phyloP scores from a whole-genome alignment of 2,113 vertebrate genomes.

The Thamnophis sirtalis region DNA sequence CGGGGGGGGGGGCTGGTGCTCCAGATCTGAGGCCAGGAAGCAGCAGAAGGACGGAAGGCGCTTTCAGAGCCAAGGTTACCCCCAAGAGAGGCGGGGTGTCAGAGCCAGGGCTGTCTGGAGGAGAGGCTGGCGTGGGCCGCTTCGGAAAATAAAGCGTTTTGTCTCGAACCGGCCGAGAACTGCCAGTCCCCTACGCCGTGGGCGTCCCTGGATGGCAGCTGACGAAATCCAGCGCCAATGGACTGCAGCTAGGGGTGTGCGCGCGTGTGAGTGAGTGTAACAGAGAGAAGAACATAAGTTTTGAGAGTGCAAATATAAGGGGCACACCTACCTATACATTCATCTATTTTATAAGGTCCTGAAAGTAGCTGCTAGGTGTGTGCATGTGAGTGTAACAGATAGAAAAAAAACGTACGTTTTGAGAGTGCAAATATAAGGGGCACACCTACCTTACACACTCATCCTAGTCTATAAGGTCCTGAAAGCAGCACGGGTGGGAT shows the following conservation, averaged over 20 bases:
- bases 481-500: neutral
- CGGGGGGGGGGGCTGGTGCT: neutral
- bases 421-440: neutral
- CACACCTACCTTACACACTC: neutral
- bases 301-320: neutral
- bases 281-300: neutral
- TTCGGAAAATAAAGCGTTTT: neutral
- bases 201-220: neutral
- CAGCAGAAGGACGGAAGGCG: neutral
- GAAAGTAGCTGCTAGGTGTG: neutral
- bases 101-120: neutral
- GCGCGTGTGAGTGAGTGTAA: neutral
- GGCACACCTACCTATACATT: neutral
- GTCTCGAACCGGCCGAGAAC: neutral
- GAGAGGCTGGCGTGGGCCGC: neutral
- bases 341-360: neutral
- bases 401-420: neutral
- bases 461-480: neutral
- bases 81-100: neutral
- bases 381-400: neutral
- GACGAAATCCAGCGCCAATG: neutral
- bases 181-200: neutral
- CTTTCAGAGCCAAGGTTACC: neutral
- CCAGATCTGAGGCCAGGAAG: neutral
- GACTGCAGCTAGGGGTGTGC: neutral